Percentiles rank a stretch among this genome's conserved stretches.
These are phyloP conservation scores for Huso huso DNA, from an alignment of 2,797 vertebrate species.

Conservation along the genomic window DNA sequence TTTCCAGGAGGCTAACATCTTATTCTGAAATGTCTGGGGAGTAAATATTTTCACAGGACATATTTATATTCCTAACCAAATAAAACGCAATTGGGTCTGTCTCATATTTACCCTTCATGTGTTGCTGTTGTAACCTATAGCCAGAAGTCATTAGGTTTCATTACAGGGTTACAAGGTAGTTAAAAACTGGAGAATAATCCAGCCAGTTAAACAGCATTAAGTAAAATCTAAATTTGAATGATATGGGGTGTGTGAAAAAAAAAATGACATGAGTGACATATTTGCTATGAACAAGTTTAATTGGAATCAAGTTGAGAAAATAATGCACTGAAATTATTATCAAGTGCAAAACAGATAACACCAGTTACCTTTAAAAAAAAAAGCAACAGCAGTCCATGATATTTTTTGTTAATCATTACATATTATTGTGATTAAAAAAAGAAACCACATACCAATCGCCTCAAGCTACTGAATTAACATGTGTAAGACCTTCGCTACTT, in stretches of 20 bases:
- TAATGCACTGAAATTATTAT: too few relatives aligned
- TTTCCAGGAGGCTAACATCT: neutral
- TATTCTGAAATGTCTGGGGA: neutral
- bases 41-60: neutral
- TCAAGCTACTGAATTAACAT: neutral
- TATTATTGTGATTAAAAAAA: constrained; percentile 5
- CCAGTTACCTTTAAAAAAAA: neutral
- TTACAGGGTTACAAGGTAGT: too few relatives aligned
- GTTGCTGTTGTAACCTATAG: neutral
- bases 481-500: neutral
- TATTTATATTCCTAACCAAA: constrained; percentile 21
- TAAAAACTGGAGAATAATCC: too few relatives aligned
- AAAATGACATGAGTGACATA: too few relatives aligned
- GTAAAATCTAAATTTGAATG: too few relatives aligned
- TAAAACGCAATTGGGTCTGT: too few relatives aligned
- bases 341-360: too few relatives aligned
- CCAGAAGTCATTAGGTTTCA: neutral
- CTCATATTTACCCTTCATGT: too few relatives aligned
- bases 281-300: too few relatives aligned
- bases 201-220: too few relatives aligned
- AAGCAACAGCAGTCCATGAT: neutral
- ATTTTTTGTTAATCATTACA: constrained; percentile 1
- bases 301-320: too few relatives aligned
- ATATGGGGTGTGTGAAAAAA: too few relatives aligned
- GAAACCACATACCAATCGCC: neutral